Evolutionary conservation across 35 echinoderm and acorn worm species (phyloP).

Genomic region (Heliocidaris erythrogramma): DNA sequence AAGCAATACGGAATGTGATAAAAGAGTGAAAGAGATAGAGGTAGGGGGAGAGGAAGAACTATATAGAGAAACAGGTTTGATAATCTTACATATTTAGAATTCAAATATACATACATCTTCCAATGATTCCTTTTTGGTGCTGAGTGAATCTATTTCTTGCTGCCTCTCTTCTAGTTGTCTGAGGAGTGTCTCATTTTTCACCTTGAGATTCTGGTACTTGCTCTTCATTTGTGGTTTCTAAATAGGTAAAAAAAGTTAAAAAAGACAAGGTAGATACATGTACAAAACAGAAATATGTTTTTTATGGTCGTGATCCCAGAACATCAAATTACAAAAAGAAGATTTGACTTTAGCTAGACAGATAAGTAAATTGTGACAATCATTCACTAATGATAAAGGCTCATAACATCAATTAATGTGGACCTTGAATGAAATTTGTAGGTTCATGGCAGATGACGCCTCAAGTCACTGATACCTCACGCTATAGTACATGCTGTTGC

Average conservation of each 20-base stretch:
- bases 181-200: constrained; percentile 73
- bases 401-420: no score
- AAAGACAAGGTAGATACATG: background rate
- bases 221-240: constrained; percentile 83
- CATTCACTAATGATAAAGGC: no score
- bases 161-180: constrained; percentile 78
- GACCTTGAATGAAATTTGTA: no score
- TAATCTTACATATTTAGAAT: background rate
- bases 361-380: no score
- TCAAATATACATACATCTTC: constrained; percentile 81
- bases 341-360: no score
- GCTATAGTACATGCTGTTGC: no score
- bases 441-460: no score
- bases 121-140: constrained; percentile 86
- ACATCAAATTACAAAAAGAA: no score
- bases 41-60: background rate
- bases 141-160: constrained; percentile 83
- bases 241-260: background rate
- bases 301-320: no score
- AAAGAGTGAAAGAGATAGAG: background rate
- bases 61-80: background rate
- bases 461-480: no score
- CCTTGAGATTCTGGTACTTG: constrained; percentile 85
- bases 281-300: no score
- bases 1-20: no score